These are phyloP conservation scores for Notarius quadriscutis DNA, from an alignment of 2,113 vertebrate genomes.

Conservation along the genomic window DNA sequence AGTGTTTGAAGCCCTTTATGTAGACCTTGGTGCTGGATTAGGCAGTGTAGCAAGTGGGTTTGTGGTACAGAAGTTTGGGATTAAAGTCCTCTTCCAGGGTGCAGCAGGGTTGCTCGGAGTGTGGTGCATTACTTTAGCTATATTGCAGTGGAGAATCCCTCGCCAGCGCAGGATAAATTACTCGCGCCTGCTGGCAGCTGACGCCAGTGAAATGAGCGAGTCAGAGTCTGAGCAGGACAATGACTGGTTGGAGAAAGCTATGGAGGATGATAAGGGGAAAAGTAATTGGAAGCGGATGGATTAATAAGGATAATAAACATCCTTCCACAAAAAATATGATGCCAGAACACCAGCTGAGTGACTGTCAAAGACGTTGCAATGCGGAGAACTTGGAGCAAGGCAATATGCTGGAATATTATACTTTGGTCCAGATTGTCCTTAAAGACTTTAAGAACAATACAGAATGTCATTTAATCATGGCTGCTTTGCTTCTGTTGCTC, in stretches of 20 bases:
- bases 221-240: constrained; percentile 80
- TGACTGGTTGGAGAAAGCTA: constrained; percentile 87
- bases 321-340: not conserved
- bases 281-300: constrained; percentile 55
- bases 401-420: not conserved
- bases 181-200: constrained; percentile 78
- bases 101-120: constrained; percentile 62
- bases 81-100: constrained; percentile 70
- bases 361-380: not conserved
- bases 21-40: constrained; percentile 69
- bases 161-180: constrained; percentile 83
- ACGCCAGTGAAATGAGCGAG: constrained; percentile 81
- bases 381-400: not conserved
- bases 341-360: not conserved
- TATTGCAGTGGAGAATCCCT: constrained; percentile 76
- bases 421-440: not conserved
- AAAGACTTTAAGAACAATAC: not conserved
- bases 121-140: constrained; percentile 75
- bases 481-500: not conserved
- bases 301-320: not conserved
- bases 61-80: constrained; percentile 65
- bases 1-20: constrained; percentile 69
- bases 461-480: not conserved
- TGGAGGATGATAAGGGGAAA: constrained; percentile 72
- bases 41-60: constrained; percentile 82